Percentiles rank a stretch among this genome's conserved stretches.
These are phyloP conservation scores for Gibbula magus DNA, from an alignment of 2,888 invertebrate species.

Conservation along the genomic window DNA sequence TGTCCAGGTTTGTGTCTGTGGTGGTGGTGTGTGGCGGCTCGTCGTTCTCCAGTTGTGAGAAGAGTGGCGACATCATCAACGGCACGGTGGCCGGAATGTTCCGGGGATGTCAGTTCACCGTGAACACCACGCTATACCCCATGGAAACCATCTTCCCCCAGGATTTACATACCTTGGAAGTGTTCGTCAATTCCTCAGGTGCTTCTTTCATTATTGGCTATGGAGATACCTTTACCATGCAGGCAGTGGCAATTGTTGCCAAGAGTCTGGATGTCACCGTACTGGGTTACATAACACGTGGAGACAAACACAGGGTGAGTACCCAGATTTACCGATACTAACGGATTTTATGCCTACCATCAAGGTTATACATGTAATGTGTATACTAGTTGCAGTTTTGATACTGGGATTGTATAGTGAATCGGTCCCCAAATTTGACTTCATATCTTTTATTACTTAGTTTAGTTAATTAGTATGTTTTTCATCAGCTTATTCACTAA, in stretches of 20 bases:
- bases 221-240: not conserved
- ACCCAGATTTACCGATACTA: too few relatives aligned
- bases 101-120: not conserved
- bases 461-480: too few relatives aligned
- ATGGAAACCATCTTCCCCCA: not conserved
- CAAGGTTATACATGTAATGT: too few relatives aligned
- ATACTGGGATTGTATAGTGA: too few relatives aligned
- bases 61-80: not conserved
- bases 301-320: not conserved
- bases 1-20: not conserved
- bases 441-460: too few relatives aligned
- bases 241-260: not conserved
- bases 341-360: too few relatives aligned
- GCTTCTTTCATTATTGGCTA: not conserved
- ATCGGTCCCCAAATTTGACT: too few relatives aligned
- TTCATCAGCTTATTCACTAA: too few relatives aligned
- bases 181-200: not conserved
- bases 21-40: constrained; percentile 5
- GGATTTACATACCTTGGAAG: not conserved
- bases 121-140: not conserved
- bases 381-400: too few relatives aligned
- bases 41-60: not conserved
- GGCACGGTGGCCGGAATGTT: not conserved
- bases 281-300: not conserved
- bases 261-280: not conserved